Base-by-base conservation (phyloP, 2,888 invertebrate genomes). In the Euzophera pinguis region DNA sequence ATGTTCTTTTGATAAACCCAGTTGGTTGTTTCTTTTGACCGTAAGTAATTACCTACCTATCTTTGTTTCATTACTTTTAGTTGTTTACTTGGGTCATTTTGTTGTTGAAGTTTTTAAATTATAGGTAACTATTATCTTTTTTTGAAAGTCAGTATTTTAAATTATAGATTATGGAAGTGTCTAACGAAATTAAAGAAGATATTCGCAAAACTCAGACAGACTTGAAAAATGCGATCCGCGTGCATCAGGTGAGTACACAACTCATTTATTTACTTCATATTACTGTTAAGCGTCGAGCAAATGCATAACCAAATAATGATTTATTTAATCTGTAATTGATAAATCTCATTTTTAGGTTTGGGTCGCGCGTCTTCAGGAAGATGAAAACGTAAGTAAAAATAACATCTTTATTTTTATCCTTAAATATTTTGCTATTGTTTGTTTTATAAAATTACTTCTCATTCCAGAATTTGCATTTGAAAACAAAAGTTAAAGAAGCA, bases 171-270 rank as follows among this genome's bases (percentile, higher is more conserved):
- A 92, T 92, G 92, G 92, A 92, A 90, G 92, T 92, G 63, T 92
- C 92, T 55, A 91, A 91, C 71, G 88, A 91, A 78, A 90, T 92
- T 70, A 91, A 92, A 69, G 92, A 92, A 80, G 92, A 92, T 69
- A 92, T 93, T 74, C 84, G 91, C 55, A 87, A 87, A 78, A 91
- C 91, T 59, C 93, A 93, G 74, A 85, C 85, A 54, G 92, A 92
- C 69, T 84, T 93, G 68, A 92, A 91, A 86, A 91, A 91, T 73
- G 92, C 93, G 58, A 92, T 93, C 69, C 87, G 91, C 69, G 84
- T 92, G 76, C 93, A 93, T 84, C 92, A 93, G 91, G 93, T 92
- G 76, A 81, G 80, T 75, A 55, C 27, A 42, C 57, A 57, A 61
- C 60, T 60, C 13, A 38, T 6, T 22, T n/a, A n/a, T n/a, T n/a